Evolutionary conservation across 2,888 invertebrate genomes (phyloP), one percentile per base, ranked within the genome.

Genomic region (Nysson spinosus): DNA sequence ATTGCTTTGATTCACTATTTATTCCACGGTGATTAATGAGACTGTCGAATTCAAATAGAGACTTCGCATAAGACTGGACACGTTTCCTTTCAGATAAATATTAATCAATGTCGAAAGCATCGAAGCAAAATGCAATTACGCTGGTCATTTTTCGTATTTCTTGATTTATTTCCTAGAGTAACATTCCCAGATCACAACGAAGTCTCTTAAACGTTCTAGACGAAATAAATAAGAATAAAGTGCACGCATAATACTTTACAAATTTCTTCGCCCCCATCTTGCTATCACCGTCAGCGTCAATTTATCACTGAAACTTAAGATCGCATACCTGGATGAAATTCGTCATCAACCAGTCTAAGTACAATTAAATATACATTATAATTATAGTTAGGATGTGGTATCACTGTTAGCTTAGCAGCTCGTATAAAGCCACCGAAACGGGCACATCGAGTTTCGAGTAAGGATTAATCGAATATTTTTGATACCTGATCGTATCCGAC

Each of bases 371-470:
- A 71, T 43, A 66, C 54, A 49, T 62, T 52, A 54, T 42, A 51
- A 34, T 54, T 56, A 66, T 70, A 66, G 72, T 81, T 82, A 81
- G 79, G 80, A 84, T 82, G 78, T 83, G 82, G 78, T 85, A 84
- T 85, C 84, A 83, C 70, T 61, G 69, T 49, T 49, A 51, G 68
- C 51, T 49, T 16, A 34, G 37, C 19, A 35, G 50, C 37, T 43
- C 20, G 39, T 19, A 19, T 17, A 19, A 26, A 28, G 28, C 17
- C 12, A 28, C 43, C 26, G 14, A 4, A 6, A n/a, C 16, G 34
- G 14, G 4, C 34, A 7, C 14, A 14, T 5, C 34, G 34, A 34
- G 34, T 14, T 14, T 14, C 34, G 4, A 34, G 4, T 12, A 14
- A 34, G 7, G 4, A 7, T 24, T 2, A 24, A 24, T 24, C 1